These are phyloP conservation scores for Perognathus longimembris DNA, from an alignment of 2,113 vertebrate species.

Conservation along the genomic window DNA sequence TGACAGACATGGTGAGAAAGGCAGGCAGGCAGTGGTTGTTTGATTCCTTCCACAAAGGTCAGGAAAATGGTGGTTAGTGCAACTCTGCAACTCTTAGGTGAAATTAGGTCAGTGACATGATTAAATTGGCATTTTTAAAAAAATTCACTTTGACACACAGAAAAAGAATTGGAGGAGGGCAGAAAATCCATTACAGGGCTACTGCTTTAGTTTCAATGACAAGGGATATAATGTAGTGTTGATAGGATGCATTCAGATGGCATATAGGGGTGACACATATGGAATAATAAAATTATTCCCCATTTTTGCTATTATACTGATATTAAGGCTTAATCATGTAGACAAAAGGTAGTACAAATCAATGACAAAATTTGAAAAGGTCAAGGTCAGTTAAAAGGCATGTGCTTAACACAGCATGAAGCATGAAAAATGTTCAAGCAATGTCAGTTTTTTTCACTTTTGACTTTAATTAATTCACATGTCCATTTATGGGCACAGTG, in stretches of 20 bases:
- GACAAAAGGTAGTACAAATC: background rate
- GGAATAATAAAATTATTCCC: background rate
- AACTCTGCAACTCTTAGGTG: slow-evolving; percentile 12
- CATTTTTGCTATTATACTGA: too few species aligned
- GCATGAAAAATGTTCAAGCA: background rate
- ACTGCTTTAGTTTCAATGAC: background rate
- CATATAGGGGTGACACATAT: background rate
- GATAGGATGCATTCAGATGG: background rate
- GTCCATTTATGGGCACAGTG: too few species aligned
- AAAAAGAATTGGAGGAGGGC: background rate
- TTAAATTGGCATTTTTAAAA: slow-evolving; percentile 54
- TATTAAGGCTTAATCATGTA: background rate
- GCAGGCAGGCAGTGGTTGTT: too few species aligned
- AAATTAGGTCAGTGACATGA: slow-evolving; percentile 8
- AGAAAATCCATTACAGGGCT: background rate
- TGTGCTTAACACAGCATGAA: background rate
- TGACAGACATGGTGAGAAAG: background rate
- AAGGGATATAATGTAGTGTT: background rate
- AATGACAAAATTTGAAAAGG: background rate
- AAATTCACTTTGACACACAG: slow-evolving; percentile 32
- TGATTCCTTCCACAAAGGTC: background rate
- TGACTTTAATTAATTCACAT: too few species aligned
- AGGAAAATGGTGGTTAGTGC: slow-evolving; percentile 24
- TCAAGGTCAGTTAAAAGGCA: background rate
- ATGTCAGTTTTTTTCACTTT: background rate